Evolutionary conservation across 2,888 invertebrate species (phyloP).

Genomic region (Hyppa rectilinea): DNA sequence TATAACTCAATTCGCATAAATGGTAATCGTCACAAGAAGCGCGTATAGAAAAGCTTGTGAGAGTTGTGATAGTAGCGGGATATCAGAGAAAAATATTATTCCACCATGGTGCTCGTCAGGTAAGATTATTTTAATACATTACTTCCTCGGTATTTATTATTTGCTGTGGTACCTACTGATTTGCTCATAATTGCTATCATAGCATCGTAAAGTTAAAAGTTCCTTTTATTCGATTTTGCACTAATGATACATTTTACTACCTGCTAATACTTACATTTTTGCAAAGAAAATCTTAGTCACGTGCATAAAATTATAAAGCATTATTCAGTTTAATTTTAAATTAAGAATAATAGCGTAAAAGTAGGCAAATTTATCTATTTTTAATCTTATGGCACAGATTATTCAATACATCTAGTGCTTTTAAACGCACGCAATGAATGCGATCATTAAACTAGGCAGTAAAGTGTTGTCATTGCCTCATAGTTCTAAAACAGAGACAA

Average conservation of each 20-base stretch:
- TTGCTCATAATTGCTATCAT: neutral
- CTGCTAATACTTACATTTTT: neutral
- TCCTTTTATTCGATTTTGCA: neutral
- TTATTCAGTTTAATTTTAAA: slow-evolving; percentile 1
- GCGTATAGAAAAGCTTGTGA: slow-evolving; percentile 73
- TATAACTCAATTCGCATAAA: slow-evolving; percentile 58
- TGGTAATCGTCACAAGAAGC: slow-evolving; percentile 78
- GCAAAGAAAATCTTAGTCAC: no score
- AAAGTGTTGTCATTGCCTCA: slow-evolving; percentile 21
- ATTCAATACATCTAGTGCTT: neutral
- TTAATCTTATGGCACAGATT: no score
- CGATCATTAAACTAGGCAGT: slow-evolving; percentile 16
- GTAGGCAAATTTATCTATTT: neutral
- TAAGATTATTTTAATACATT: slow-evolving; percentile 58
- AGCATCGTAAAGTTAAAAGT: neutral
- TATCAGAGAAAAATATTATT: slow-evolving; percentile 74
- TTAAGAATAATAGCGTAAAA: neutral
- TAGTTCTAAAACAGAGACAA: slow-evolving; percentile 33
- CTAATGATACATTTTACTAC: neutral
- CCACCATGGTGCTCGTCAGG: slow-evolving; percentile 85
- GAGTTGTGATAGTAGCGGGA: slow-evolving; percentile 74
- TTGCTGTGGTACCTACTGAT: neutral
- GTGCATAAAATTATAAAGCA: neutral
- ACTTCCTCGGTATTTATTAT: neutral
- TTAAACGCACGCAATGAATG: slow-evolving; percentile 4